Evolutionary conservation across 37 sponge, comb jelly and placozoan genomes (phyloP).

Genomic region (Spongilla lacustris): DNA sequence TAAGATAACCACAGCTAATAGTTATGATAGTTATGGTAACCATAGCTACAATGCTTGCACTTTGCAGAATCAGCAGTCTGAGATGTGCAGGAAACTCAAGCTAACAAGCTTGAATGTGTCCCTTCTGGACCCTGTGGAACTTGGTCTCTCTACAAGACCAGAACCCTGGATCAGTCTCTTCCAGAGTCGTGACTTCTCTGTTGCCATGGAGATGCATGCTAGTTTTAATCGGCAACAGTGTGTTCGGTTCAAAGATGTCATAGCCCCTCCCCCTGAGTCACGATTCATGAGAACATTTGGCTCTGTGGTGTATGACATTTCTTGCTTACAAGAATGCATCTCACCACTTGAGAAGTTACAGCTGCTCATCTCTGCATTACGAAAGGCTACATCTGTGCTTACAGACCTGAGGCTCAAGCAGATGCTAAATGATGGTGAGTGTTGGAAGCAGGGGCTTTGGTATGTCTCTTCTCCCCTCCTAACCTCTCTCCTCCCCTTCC

Average conservation of each 20-base stretch:
- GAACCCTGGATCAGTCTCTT: not conserved
- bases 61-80: not conserved
- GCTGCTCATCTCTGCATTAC: too few species aligned
- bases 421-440: not conserved
- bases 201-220: not conserved
- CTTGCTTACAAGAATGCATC: too few species aligned
- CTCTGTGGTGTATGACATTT: too few species aligned
- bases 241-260: too few species aligned
- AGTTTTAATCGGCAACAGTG: too few species aligned
- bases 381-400: not conserved
- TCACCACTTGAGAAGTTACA: too few species aligned
- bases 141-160: not conserved
- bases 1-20: too few species aligned
- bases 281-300: too few species aligned
- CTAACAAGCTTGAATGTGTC: conserved; percentile 3
- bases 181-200: not conserved
- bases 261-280: too few species aligned
- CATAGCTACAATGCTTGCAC: too few species aligned
- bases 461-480: not conserved
- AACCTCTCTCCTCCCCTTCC: too few species aligned
- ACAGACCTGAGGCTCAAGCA: not conserved
- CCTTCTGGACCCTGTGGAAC: not conserved
- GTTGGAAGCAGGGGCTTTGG: not conserved
- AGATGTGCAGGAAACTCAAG: conserved; percentile 13
- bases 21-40: too few species aligned